Evolutionary conservation across 1,140 invertebrate genomes (phyloP), one percentile per base, ranked within the genome.

Genomic region (Leptestheria dahalacensis): DNA sequence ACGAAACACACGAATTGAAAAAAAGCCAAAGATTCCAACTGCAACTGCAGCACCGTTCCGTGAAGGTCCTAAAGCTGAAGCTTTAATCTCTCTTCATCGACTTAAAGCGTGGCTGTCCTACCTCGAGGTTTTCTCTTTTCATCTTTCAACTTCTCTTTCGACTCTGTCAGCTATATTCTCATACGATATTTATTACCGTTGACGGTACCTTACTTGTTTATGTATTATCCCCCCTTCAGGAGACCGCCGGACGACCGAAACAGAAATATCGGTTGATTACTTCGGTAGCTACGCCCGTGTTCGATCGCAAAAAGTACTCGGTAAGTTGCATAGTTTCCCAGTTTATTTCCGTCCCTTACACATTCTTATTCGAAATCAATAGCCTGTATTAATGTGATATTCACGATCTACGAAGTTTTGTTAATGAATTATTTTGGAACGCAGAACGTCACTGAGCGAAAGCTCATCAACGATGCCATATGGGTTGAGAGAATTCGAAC

Each of bases 371-470:
- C n/a, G n/a, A n/a, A n/a, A n/a, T n/a, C n/a, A n/a, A n/a, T n/a
- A n/a, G n/a, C n/a, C n/a, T n/a, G n/a, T n/a, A n/a, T n/a, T n/a
- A n/a, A n/a, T n/a, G n/a, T n/a, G n/a, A n/a, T n/a, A n/a, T n/a
- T n/a, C n/a, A n/a, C n/a, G n/a, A n/a, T n/a, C n/a, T n/a, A n/a
- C n/a, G n/a, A n/a, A n/a, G n/a, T n/a, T n/a, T n/a, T n/a, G n/a
- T n/a, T 60, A 56, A 24, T 59, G 1, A 11, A 12, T 21, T 21
- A 47, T 41, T 23, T 55, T 28, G 24, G 24, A 12, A 23, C 46
- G 47, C 84, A 89, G 87, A 89, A 89, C 79, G 86, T 91, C 82
- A 89, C 87, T 78, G 85, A 90, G 82, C 82, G 86, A 79, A 83
- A 88, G 78, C 86, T 89, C 79, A 80, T 89, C 79, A 90, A 90